Evolutionary conservation across 2,113 vertebrate genomes (phyloP), one percentile per base, ranked within the genome.

Genomic region (Polypterus senegalus): DNA sequence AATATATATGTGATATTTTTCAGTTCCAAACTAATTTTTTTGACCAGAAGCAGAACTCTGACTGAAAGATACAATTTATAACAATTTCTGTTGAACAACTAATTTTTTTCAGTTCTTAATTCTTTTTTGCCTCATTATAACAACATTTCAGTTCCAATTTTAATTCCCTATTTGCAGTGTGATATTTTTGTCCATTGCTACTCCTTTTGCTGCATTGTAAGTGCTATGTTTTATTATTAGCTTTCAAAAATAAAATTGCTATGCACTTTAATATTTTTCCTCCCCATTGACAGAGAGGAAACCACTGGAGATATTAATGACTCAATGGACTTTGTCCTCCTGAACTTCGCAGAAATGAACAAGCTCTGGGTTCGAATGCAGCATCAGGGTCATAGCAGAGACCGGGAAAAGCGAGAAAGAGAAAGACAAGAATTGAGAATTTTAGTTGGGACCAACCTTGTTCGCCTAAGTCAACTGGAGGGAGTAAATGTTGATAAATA

Each of bases 331-430:
- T 99, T 99, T 68, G 91, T 99, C 43, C 86, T 99, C 10, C 86
- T 99, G 59, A 99, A 99, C 83, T 99, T 99, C 70, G 96, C 96
- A 0, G 96, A 98, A 69, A 99, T 99, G 96, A 99, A 99, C 77
- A 99, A 99, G 61, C 81, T 99, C 2, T 98, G 96, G 96, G 96
- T 99, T 67, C 84, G 95, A 46, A 99, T 99, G 96, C 96, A 98
- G 62, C 96, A 99, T 72, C 96, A 99, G 71, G 93, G 96, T 49
- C 96, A 99, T 74, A 99, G 96, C 66, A 87, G 94, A 9, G 95
- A 99, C 68, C 75, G 93, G 3, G 96, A 99, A 78, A 99, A 99
- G 63, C 83, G 96, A 48, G 96, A 99, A 61, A 87, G 96, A 1
- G 96, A 98, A 65, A 82, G 96, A 55, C 96, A 99, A 64, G 96